These are phyloP conservation scores for Tenodera sinensis DNA, from an alignment of 2,888 invertebrate genomes.

Conservation along the genomic window DNA sequence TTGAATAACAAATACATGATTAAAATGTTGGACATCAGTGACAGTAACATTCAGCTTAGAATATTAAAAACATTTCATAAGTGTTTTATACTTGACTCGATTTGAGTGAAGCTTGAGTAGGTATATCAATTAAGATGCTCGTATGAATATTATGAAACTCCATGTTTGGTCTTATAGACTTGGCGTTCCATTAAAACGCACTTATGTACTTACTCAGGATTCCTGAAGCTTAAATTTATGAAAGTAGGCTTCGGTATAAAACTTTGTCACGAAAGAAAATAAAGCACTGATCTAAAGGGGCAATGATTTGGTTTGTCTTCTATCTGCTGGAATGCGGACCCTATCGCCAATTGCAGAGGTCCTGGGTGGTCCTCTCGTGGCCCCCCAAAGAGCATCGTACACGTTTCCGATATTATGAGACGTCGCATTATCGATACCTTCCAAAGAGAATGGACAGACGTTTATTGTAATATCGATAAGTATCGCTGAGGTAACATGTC, in stretches of 20 bases:
- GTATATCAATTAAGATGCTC: no score
- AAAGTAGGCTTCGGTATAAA: not conserved
- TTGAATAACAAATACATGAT: no score
- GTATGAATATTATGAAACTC: no score
- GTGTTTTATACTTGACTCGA: no score
- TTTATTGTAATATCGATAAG: conserved; percentile 15
- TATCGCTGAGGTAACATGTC: conserved; percentile 3
- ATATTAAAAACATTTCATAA: no score
- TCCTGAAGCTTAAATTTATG: not conserved
- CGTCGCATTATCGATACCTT: conserved; percentile 12
- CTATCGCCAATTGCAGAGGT: not conserved
- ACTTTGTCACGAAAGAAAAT: not conserved
- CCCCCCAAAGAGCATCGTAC: not conserved
- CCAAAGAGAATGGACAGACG: conserved; percentile 5
- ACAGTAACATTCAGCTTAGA: no score
- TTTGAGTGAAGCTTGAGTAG: no score
- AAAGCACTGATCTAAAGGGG: not conserved
- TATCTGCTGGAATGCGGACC: not conserved
- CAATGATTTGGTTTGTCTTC: not conserved
- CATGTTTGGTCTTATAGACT: no score
- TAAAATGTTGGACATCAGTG: no score
- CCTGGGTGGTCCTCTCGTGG: not conserved
- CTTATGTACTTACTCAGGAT: not conserved
- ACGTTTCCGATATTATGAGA: conserved; percentile 13
- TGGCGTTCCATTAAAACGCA: no score